Base-by-base conservation (phyloP, 2,888 invertebrate genomes). In the Parnassius smintheus region DNA sequence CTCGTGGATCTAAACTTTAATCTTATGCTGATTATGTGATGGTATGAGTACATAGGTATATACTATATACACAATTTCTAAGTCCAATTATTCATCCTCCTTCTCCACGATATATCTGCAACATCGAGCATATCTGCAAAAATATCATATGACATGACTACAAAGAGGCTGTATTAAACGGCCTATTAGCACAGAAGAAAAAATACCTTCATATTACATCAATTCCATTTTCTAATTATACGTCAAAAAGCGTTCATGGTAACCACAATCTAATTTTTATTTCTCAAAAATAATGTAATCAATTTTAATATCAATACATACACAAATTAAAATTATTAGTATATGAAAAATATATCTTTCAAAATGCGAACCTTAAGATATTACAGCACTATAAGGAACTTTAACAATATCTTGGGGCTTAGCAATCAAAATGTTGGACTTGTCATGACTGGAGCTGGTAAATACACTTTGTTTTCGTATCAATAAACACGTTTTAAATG, bases 311-410 rank as follows among this genome's bases (percentile, higher is more conserved):
- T 52, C 12, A 42, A 54, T 12, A 35, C 56, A 52, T 25, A 52
- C 22, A 12, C 56, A 59, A 64, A 64, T 56, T 59, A 51, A 59
- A 64, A 64, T 56, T 59, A 51, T 51, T 56, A 46, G 64, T 56
- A 44, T 12, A 41, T 55, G 41, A 50, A 46, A 55, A 53, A 67
- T 72, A 62, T 66, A 67, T 61, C 65, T 67, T 55, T 57, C 45
- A 62, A 69, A 49, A 86, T 88, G 86, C 68, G 63, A 71, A 73
- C 48, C 68, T 62, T 81, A 4, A 77, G 82, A 61, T 77, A 68
- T 57, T 83, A 73, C 64, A 68, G 69, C 2, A 72, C 75, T 2
- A 68, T 78, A 2, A 78, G 78, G 66, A 70, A 76, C 35, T 46
- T 76, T 9, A 78, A 81, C 54, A 67, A 71, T n/a, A 71, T 76